phyloP scores from a whole-genome alignment of 2,113 vertebrate species.

The Hemichromis elongatus region DNA sequence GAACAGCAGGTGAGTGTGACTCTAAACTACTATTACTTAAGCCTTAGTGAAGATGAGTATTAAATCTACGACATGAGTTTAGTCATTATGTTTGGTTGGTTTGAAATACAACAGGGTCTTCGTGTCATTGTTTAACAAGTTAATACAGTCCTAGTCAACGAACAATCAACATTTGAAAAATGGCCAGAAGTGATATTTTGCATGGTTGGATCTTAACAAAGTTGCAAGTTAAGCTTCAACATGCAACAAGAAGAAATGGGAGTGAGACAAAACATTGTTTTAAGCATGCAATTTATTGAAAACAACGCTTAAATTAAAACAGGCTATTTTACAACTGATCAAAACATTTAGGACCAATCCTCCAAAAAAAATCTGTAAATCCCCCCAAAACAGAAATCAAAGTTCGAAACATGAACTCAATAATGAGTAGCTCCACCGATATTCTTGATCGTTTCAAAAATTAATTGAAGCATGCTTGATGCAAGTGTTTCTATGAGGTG shows the following conservation, averaged over 20 bases:
- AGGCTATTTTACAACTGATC: not conserved
- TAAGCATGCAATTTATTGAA: not conserved
- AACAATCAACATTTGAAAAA: not conserved
- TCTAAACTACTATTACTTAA: not conserved
- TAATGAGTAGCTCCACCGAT: no score
- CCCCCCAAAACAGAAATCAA: not conserved
- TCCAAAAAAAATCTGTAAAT: not conserved
- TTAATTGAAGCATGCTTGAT: no score
- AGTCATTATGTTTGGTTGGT: not conserved
- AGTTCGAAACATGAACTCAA: not conserved
- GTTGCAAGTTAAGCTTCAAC: not conserved
- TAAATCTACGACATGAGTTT: no score
- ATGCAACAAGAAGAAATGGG: not conserved
- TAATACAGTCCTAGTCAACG: not conserved
- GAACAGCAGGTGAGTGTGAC: not conserved
- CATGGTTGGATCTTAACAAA: not conserved
- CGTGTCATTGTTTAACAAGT: not conserved
- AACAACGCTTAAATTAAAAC: not conserved
- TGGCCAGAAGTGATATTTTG: not conserved
- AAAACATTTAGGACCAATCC: not conserved
- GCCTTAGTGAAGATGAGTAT: not conserved
- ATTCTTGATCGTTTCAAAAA: no score
- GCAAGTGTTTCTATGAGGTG: no score
- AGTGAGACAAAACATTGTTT: not conserved
- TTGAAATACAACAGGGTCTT: not conserved